Evolutionary conservation across 2,888 invertebrate species (phyloP), one percentile per base, ranked within the genome.

Genomic region (Camptogramma bilineatum): DNA sequence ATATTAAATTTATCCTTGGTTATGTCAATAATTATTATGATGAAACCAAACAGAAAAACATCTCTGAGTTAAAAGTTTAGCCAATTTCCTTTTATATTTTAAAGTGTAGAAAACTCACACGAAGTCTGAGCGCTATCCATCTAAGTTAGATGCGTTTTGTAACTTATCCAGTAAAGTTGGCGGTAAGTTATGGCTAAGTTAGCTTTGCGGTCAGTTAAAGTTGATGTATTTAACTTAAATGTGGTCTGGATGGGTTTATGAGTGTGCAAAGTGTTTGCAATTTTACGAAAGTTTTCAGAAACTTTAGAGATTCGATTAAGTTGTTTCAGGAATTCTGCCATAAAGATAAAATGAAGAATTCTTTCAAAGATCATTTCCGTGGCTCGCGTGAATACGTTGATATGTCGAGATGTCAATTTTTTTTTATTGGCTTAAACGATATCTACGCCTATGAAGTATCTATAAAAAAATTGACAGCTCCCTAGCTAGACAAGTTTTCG

Each of bases 91-190:
- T 59, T 61, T 17, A 57, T 62, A 55, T 48, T 62, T 61, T 54
- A 57, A 57, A 64, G 60, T 55, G 39, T 60, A 59, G 62, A 57
- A 62, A 82, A 80, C 80, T 83, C 76, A 72, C 75, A 74, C 74
- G 69, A 74, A 77, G 81, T 80, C 79, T 84, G 74, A 87, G 80
- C 74, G 73, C 80, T 72, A 84, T 86, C 86, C 83, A 83, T 88
- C 85, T 85, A 86, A 88, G 81, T 87, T 88, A 79, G 77, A 82
- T 79, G 76, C 78, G 81, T 80, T 82, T 80, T 76, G 70, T 62
- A 84, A 81, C 75, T 82, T 80, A 83, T 76, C 62, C 62, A 39
- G 31, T 51, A 55, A 62, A 81, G 80, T 81, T 80, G 70, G 75
- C 70, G 70, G 62, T 71, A 75, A 80, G 77, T 79, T 80, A 73